Conservation (phyloP, 2,113 vertebrate species). For the Pseudorectes ferrugineus region DNA sequence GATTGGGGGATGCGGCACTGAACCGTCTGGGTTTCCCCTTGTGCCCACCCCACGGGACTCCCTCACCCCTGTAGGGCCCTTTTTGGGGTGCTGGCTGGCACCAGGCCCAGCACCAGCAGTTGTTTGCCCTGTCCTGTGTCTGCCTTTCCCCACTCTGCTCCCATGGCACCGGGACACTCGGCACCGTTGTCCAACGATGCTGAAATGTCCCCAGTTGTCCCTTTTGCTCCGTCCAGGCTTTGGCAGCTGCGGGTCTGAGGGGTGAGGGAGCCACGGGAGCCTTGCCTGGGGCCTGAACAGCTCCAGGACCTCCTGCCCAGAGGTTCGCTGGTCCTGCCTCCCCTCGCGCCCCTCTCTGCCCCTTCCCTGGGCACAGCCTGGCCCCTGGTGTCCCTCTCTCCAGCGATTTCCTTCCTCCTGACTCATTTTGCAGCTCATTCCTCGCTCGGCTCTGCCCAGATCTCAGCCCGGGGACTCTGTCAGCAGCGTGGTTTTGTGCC, state of each 20-base stretch:
- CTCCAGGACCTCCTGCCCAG: background rate
- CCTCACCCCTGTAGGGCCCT: background rate
- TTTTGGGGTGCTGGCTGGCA: background rate
- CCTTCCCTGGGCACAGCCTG: background rate
- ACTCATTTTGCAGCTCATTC: background rate
- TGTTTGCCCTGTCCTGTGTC: background rate
- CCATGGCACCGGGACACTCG: background rate
- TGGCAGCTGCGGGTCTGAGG: background rate
- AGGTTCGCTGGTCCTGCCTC: no score
- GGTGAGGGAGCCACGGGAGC: background rate
- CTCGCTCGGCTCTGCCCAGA: background rate
- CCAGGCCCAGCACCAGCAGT: background rate
- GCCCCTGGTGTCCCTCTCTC: background rate
- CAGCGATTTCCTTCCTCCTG: background rate
- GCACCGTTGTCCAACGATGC: background rate
- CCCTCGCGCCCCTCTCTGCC: no score
- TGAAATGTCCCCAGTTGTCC: background rate
- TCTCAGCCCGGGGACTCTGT: background rate
- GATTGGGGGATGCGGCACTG: no score
- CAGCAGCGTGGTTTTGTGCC: background rate
- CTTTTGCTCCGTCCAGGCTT: background rate
- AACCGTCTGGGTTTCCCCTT: background rate
- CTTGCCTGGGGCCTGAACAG: background rate
- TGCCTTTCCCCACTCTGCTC: background rate
- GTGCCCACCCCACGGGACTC: fast-evolving